These are phyloP conservation scores for Metaphire vulgaris DNA, from an alignment of 1,140 invertebrate genomes.

Conservation along the genomic window DNA sequence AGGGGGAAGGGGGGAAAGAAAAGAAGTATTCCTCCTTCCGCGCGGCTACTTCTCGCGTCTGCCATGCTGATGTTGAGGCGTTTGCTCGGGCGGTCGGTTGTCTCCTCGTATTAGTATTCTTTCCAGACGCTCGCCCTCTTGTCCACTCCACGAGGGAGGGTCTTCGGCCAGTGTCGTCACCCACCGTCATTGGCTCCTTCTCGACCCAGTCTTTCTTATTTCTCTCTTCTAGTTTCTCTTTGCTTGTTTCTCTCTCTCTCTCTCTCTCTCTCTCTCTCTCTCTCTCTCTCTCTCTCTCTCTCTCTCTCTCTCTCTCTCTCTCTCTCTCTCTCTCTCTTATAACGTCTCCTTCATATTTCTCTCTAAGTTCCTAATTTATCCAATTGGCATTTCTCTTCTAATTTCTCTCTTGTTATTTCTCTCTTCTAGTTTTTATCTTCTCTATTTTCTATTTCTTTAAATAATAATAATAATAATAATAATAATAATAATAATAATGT, in stretches of 20 bases:
- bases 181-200: neutral
- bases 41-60: neutral
- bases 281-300: neutral
- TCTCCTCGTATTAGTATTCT: neutral
- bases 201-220: neutral
- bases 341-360: no score
- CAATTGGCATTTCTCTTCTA: no score
- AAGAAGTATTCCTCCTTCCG: neutral
- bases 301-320: neutral
- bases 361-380: no score
- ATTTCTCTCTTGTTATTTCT: neutral
- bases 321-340: neutral
- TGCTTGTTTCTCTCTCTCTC: neutral
- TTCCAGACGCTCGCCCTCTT: no score
- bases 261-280: neutral
- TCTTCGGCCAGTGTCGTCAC: no score
- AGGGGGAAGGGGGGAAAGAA: no score
- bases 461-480: no score
- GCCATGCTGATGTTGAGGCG: neutral
- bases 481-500: no score
- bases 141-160: no score
- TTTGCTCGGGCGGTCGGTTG: neutral
- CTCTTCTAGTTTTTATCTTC: neutral
- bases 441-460: no score
- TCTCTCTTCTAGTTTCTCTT: neutral